Evolutionary conservation across 2,888 invertebrate genomes (phyloP).

Genomic region (Marasmarcha lunaedactyla): DNA sequence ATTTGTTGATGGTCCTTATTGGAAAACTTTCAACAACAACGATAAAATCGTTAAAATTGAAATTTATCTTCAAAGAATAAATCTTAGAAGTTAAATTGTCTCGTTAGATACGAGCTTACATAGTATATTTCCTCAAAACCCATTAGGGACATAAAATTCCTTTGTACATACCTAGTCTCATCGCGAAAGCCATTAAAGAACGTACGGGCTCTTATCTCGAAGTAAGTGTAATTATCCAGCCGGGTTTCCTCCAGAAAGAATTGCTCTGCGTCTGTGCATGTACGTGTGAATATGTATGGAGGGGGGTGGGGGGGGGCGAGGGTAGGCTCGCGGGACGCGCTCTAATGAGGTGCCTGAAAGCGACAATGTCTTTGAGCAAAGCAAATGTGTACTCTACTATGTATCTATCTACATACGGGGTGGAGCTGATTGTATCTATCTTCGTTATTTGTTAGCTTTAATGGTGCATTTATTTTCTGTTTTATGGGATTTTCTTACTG

Average conservation of each 20-base stretch:
- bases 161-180: neutral
- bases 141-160: neutral
- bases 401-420: constrained; percentile 48
- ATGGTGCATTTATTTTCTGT: constrained; percentile 14
- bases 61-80: no score
- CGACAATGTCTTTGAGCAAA: constrained; percentile 70
- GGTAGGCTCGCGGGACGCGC: constrained; percentile 67
- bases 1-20: no score
- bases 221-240: constrained; percentile 62
- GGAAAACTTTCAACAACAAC: no score
- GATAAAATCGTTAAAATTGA: no score
- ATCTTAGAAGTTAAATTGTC: no score
- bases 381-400: constrained; percentile 55
- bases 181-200: constrained; percentile 27
- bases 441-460: constrained; percentile 24
- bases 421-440: constrained; percentile 37
- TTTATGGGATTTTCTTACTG: constrained; percentile 15
- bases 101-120: no score
- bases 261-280: constrained; percentile 43
- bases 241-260: constrained; percentile 64
- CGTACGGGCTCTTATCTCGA: constrained; percentile 43
- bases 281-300: constrained; percentile 24
- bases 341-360: constrained; percentile 71
- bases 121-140: neutral
- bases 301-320: constrained; percentile 23